Base-by-base conservation (phyloP, 2,113 vertebrate species). In the Eptesicus fuscus region DNA sequence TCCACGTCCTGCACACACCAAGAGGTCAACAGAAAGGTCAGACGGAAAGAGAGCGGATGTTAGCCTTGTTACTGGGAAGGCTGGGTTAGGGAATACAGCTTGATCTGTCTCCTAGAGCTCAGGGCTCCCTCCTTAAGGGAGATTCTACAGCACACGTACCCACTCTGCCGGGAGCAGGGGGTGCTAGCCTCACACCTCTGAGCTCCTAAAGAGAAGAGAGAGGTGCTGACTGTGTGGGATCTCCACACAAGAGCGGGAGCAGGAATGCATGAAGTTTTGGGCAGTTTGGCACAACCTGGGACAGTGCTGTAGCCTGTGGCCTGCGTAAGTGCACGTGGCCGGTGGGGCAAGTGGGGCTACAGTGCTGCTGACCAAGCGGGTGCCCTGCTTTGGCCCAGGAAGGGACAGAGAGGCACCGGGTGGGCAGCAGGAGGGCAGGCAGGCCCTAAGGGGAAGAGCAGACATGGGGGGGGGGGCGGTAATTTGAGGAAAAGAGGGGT, bases 391-490 rank as follows among this genome's bases (percentile, higher is more conserved):
- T 10, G 10, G 44, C n/a, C 8, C 2, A 1, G 44, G 32, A 47
- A 44, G 61, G 70, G 49, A 53, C 42, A 16, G 63, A 49, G n/a
- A 32, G 25, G 42, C 4, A 12, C 16, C 0, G 5, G 25, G 12
- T 32, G 35, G 49, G 25, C 7, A 0, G 5, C 11, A 47, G 35
- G 17, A 63, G 13, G 42, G 8, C 30, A 28, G 56, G 70, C 73
- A n/a, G 42, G 12, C 7, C 5, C 53, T 47, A 5, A 89, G 44
- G 30, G 7, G 42, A 22, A 56, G 56, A 56, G 32, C 17, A 23
- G 16, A 18, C 0, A 0, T 7, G 53, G 28, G 4, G 6, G 59
- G 1, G 40, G 49, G 44, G 51, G 51, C 0, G 51, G n/a, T n/a
- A n/a, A 22, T 53, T 53, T 53, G 51, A 53, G 11, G 17, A 7